A percentile compares a stretch with the other conserved stretches of the same genome.
phyloP scores from a whole-genome alignment of 2,113 vertebrate species.

The Smithornis capensis region DNA sequence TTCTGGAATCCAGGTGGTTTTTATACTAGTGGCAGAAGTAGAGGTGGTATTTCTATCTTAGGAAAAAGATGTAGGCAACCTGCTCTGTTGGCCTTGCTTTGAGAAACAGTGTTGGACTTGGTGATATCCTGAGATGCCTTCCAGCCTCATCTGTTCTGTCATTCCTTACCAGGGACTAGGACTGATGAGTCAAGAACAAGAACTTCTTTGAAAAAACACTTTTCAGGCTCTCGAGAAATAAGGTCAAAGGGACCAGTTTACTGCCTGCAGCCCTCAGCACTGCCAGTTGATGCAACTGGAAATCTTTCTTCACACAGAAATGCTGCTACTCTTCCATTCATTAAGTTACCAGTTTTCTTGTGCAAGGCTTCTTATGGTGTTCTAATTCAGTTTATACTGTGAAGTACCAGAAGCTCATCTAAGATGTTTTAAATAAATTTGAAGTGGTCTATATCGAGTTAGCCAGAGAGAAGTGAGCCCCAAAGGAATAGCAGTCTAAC shows the following conservation, averaged over 20 bases:
- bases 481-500: not conserved
- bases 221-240: not conserved
- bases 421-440: not conserved
- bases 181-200: not conserved
- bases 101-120: not conserved
- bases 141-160: not conserved
- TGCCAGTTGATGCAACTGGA: not conserved
- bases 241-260: not conserved
- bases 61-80: not conserved
- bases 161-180: not conserved
- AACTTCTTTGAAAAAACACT: not conserved
- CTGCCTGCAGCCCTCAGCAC: not conserved
- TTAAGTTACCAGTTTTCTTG: not conserved
- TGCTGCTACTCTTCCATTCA: not conserved
- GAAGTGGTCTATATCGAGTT: not conserved
- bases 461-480: not conserved
- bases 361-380: not conserved
- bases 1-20: not conserved
- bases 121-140: not conserved
- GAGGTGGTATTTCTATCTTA: not conserved
- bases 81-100: not conserved
- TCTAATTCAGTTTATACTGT: not conserved
- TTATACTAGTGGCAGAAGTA: not conserved
- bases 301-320: not conserved
- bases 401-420: not conserved